phyloP scores from a whole-genome alignment of 2,888 invertebrate genomes.

The Oeneis ivallda region DNA sequence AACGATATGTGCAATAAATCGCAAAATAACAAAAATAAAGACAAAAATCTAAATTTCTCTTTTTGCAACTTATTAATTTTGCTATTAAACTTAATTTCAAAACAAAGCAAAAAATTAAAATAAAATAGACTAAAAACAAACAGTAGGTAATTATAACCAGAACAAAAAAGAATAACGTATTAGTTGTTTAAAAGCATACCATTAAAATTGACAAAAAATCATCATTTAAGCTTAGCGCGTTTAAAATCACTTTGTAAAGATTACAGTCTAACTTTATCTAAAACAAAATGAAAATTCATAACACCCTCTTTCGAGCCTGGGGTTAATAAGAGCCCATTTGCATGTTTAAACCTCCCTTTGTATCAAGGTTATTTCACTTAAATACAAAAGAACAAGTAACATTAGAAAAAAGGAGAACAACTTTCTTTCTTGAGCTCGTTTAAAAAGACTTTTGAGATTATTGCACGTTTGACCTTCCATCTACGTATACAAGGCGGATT shows the following conservation, averaged over 20 bases:
- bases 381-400: conserved; percentile 25
- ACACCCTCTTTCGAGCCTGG: conserved; percentile 2
- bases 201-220: too few relatives aligned
- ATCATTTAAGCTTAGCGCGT: neutral
- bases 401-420: conserved; percentile 27
- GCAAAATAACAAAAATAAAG: too few relatives aligned
- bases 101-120: too few relatives aligned
- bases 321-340: conserved; percentile 21
- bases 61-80: too few relatives aligned
- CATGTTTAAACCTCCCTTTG: conserved; percentile 18
- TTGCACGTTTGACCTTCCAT: conserved; percentile 27
- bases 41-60: too few relatives aligned
- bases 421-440: conserved; percentile 26
- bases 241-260: neutral
- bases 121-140: too few relatives aligned
- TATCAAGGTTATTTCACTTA: conserved; percentile 26
- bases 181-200: too few relatives aligned
- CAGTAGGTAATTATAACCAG: too few relatives aligned
- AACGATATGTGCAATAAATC: too few relatives aligned
- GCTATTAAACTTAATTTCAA: too few relatives aligned
- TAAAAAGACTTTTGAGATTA: conserved; percentile 25
- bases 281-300: conserved; percentile 17
- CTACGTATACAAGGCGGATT: conserved; percentile 17
- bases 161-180: too few relatives aligned
- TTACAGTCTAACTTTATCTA: neutral